phyloP scores from a whole-genome alignment of 2,888 invertebrate genomes.

The Dynastes grantii region DNA sequence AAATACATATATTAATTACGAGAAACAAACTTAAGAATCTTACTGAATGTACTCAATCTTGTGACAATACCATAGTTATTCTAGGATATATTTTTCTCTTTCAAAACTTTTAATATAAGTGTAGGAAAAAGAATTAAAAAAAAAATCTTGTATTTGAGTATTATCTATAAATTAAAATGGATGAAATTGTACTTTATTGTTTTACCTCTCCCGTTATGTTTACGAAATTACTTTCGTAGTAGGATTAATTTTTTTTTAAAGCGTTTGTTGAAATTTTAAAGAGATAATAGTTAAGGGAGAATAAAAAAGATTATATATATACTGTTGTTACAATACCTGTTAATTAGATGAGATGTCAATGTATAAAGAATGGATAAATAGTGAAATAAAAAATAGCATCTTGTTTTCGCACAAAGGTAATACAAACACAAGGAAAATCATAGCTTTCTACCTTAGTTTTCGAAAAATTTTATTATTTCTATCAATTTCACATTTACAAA shows the following conservation, averaged over 20 bases:
- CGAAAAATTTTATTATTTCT: too few species aligned
- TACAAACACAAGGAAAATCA: constrained; percentile 30
- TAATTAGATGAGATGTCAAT: constrained; percentile 54
- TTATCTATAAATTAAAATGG: background rate
- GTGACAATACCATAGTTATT: constrained; percentile 67
- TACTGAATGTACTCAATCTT: constrained; percentile 66
- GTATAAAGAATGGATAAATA: constrained; percentile 49
- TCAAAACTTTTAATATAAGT: constrained; percentile 53
- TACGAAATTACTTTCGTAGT: constrained; percentile 11
- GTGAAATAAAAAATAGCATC: constrained; percentile 28
- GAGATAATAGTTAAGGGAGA: constrained; percentile 41
- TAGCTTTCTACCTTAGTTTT: background rate
- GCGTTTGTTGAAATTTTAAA: constrained; percentile 40
- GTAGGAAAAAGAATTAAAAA: constrained; percentile 33
- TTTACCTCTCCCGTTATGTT: background rate
- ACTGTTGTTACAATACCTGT: constrained; percentile 60
- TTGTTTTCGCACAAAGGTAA: constrained; percentile 41
- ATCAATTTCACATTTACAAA: too few species aligned
- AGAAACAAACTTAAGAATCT: constrained; percentile 37
- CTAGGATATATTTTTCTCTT: constrained; percentile 60
- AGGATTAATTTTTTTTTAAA: constrained; percentile 14
- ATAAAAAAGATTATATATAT: constrained; percentile 49
- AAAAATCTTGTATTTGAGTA: constrained; percentile 32
- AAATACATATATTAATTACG: constrained; percentile 12
- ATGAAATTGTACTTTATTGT: constrained; percentile 9